Evolutionary conservation across 2,113 vertebrate species (phyloP), one percentile per base, ranked within the genome.

Genomic region (Capreolus pygargus): DNA sequence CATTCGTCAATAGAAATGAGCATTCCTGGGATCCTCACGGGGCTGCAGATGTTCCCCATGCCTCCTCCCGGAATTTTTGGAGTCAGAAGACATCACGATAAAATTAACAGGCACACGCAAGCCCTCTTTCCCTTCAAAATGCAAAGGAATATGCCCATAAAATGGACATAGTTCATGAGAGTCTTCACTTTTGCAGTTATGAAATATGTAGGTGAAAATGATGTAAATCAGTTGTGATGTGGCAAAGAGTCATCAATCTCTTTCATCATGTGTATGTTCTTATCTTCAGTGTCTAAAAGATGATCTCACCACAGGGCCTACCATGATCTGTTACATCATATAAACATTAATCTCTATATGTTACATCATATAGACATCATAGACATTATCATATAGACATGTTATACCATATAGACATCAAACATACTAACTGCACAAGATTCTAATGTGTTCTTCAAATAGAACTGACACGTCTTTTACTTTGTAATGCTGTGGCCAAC

Each of bases 61-160:
- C 61, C 58, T 93, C 84, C 27, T 89, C 50, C 55, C 15, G 43
- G 55, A 94, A 54, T 36, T 94, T 96, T 94, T 95, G 83, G 58
- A 97, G 60, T 58, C 83, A 89, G 89, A 94, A 93, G 74, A 82
- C 33, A 96, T 89, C n/a, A 89, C 25, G 76, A 8, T 61, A 61
- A 78, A 92, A 54, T 67, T 84, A 78, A 47, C 27, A 84, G 89
- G 23, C 64, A 94, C 61, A 89, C 33, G 76, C 82, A 85, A 94
- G 58, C 14, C 36, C 19, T 39, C 30, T 17, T 74, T 14, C 57
- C 43, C 89, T 94, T 67, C 58, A 82, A 91, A 95, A 58, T 86
- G 74, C 50, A 82, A 96, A 90, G 82, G 82, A 89, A 88, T 60
- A 85, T 36, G 57, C 13, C 43, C 28, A 86, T 61, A 57, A 93